Base-by-base conservation (phyloP, 2,888 invertebrate species). In the Eurytoma adleriae region DNA sequence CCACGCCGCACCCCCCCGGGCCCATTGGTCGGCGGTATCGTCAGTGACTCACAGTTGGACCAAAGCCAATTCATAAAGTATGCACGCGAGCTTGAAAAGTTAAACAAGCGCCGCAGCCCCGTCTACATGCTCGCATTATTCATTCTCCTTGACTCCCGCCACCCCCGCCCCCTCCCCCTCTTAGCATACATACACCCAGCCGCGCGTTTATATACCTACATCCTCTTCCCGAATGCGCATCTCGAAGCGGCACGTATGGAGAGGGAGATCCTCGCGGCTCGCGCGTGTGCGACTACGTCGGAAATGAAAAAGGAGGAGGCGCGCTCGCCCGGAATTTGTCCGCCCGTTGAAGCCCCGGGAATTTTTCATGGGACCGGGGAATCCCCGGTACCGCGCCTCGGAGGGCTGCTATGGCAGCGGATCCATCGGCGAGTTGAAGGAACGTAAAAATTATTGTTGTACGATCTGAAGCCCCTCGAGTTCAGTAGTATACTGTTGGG, bases 61-160 rank as follows among this genome's bases (percentile, higher is more conserved):
- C 50, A n/a, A 70, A 24, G 75, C 79, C 79, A 79, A 75, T 79
- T 79, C 69, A 75, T 79, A 62, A 79, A 79, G 64, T 74, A 79
- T 79, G 79, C 57, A 79, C 7, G 30, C 40, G 68, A 12, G 79
- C 69, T 69, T 79, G 79, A 79, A 79, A 79, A 72, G 75, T 79
- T 79, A 79, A 79, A 79, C 79, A 74, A 52, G 69, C 48, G 30
- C 62, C 62, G 27, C 52, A 27, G 61, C 71, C 57, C 71, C 57
- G 57, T 48, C 71, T 52, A 62, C 50, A 24, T 12, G 62, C 57
- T 20, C 57, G 66, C 57, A 74, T 74, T 74, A 67, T 74, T 74
- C 66, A 74, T 71, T 71, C 71, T 67, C 66, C 66, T 54, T 73
- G 62, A 54, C 56, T 71, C 40, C 3, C 14, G 16, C 14, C 40